Evolutionary conservation across 1,140 invertebrate species (phyloP).

Genomic region (Rhopalosiphum padi): DNA sequence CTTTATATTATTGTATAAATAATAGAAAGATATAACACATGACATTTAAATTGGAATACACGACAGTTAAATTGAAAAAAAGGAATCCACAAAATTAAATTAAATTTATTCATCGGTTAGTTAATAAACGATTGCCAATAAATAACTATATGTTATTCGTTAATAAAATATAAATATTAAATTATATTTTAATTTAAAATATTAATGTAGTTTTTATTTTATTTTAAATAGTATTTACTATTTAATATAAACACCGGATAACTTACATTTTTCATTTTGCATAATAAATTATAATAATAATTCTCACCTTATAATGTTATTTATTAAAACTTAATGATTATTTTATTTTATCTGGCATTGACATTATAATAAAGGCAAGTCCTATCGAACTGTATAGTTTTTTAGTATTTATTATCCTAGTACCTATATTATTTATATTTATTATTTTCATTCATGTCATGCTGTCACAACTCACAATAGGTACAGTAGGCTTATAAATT

Average conservation of each 20-base stretch:
- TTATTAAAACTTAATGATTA: not conserved
- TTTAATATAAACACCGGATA: not conserved
- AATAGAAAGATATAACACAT: not conserved
- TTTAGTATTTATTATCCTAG: not conserved
- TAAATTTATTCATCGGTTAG: not conserved
- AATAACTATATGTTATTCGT: not conserved
- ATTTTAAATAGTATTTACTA: not conserved
- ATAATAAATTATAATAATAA: not conserved
- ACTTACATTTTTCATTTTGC: not conserved
- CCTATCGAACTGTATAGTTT: not conserved
- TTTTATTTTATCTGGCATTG: not conserved
- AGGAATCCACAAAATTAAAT: not conserved
- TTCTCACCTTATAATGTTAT: not conserved
- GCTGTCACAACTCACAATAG: not conserved
- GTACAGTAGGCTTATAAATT: not conserved
- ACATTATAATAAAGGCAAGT: not conserved
- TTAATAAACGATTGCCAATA: not conserved
- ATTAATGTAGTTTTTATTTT: not conserved
- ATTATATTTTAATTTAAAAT: not conserved
- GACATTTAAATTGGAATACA: not conserved
- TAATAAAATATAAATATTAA: not conserved
- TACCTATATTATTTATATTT: not conserved
- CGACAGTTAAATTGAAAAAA: not conserved
- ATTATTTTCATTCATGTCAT: conserved; percentile 5
- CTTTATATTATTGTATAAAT: not conserved